These are phyloP conservation scores for Platycheirus albimanus DNA, from an alignment of 2,888 invertebrate species.

Conservation along the genomic window DNA sequence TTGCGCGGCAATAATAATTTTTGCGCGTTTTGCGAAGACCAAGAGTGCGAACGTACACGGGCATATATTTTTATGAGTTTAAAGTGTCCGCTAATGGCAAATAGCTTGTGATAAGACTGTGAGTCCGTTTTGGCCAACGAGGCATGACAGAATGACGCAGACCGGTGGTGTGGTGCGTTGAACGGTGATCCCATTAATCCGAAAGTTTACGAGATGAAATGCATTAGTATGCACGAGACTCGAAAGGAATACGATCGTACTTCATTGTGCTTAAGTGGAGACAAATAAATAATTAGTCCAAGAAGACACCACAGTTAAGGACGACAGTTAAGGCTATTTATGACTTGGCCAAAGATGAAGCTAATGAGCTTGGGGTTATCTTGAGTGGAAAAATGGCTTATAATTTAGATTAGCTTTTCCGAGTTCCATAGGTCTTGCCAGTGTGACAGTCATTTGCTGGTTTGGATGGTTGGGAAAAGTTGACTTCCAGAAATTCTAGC, in stretches of 20 bases:
- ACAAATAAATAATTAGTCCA: slow-evolving; percentile 57
- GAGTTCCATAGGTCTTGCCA: too few species aligned
- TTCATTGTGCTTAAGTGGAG: slow-evolving; percentile 34
- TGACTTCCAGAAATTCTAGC: too few species aligned
- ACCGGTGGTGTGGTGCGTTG: slow-evolving; percentile 54
- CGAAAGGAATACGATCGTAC: background rate
- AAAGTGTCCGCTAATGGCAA: slow-evolving; percentile 71
- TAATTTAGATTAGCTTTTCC: background rate
- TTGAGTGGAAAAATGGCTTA: background rate
- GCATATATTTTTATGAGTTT: slow-evolving; percentile 66
- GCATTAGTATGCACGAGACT: slow-evolving; percentile 51
- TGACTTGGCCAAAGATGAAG: slow-evolving; percentile 4
- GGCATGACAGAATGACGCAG: background rate
- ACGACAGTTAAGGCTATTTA: slow-evolving; percentile 53
- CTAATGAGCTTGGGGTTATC: background rate
- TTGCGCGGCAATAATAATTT: slow-evolving; percentile 57
- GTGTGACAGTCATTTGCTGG: too few species aligned
- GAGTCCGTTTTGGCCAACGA: slow-evolving; percentile 8
- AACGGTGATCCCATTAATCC: slow-evolving; percentile 67
- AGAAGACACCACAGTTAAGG: slow-evolving; percentile 30
- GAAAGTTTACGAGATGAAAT: slow-evolving; percentile 54
- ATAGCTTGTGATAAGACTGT: slow-evolving; percentile 55
- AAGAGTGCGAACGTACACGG: slow-evolving; percentile 63
- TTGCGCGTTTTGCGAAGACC: slow-evolving; percentile 16
- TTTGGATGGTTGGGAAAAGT: too few species aligned